phyloP scores from a whole-genome alignment of 2,888 invertebrate species.

The Synergus laeviventris region DNA sequence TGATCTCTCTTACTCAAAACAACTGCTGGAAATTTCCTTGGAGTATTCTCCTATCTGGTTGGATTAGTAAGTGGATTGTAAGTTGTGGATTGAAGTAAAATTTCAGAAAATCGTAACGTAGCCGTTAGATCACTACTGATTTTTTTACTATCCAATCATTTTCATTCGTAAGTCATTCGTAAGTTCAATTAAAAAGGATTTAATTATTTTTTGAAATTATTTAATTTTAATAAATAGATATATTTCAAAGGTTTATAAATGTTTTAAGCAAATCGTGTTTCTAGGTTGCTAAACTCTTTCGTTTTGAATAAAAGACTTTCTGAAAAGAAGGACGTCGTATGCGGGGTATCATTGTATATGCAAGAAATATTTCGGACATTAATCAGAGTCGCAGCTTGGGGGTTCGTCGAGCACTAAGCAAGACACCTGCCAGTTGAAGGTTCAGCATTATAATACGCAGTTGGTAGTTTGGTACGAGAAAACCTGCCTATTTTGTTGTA shows the following conservation, averaged over 20 bases:
- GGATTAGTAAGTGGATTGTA: no score
- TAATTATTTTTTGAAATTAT: no score
- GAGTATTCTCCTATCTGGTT: neutral
- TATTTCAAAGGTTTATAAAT: no score
- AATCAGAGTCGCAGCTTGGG: slow-evolving; percentile 65
- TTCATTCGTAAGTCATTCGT: no score
- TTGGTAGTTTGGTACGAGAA: slow-evolving; percentile 42
- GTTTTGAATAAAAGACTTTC: neutral
- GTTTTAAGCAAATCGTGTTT: neutral
- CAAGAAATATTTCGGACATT: slow-evolving; percentile 71
- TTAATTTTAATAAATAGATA: neutral
- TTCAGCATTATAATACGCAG: slow-evolving; percentile 53
- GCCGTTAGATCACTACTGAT: no score
- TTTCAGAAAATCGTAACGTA: no score
- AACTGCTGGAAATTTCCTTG: neutral
- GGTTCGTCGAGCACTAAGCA: slow-evolving; percentile 48
- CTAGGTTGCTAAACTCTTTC: neutral
- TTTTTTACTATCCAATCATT: neutral
- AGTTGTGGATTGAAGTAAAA: no score
- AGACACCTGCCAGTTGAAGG: slow-evolving; percentile 56
- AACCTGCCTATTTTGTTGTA: slow-evolving; percentile 53
- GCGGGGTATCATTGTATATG: slow-evolving; percentile 69
- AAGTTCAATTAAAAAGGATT: no score
- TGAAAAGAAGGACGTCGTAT: slow-evolving; percentile 36
- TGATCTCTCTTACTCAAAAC: neutral